Base-by-base conservation (phyloP, 2,113 vertebrate species). In the Parus major region DNA sequence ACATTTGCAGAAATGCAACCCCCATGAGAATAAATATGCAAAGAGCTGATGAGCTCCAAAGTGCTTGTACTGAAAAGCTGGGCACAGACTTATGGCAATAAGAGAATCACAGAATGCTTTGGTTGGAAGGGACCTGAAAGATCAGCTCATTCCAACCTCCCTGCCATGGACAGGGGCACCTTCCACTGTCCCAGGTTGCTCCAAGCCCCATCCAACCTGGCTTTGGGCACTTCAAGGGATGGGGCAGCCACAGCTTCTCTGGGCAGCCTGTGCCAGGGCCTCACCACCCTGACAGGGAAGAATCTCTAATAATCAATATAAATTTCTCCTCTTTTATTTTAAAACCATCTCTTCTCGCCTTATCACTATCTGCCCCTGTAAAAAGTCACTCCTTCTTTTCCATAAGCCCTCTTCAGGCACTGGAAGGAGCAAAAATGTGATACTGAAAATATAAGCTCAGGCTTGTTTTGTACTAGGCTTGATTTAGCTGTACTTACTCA, bases 151-250 rank as follows among this genome's bases (percentile, higher is more conserved):
- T 76, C 41, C 49, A 25, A 9, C 7, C 25, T 10, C 29, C 7
- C 9, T 27, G n/a, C 46, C 29, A 3, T 15, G 17, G n/a, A 2
- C 11, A 52, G 53, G 29, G 39, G 31, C 28, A 76, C 4, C 15
- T 77, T 49, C 63, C 64, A 49, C 31, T 33, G 5, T 3, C 1
- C 55, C 63, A 55, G 24, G 14, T 2, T 68, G 17, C 25, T 76
- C 29, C 16, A 41, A 75, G 14, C 7, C 14, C 16, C 1, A 0
- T 68, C n/a, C 46, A 35, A 0, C 20, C 29, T 41, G 24, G 24
- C 17, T 17, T 42, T 82, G 55, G 1, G 31, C 12, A 35, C 12
- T 55, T n/a, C 41, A 25, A 76, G 21, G 25, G 6, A 47, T 4
- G 5, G 5, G 20, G 25, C 4, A 69, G 2, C 13, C n/a, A 23